Evolutionary conservation across 2,888 invertebrate genomes (phyloP).

Genomic region (Unio delphinus): DNA sequence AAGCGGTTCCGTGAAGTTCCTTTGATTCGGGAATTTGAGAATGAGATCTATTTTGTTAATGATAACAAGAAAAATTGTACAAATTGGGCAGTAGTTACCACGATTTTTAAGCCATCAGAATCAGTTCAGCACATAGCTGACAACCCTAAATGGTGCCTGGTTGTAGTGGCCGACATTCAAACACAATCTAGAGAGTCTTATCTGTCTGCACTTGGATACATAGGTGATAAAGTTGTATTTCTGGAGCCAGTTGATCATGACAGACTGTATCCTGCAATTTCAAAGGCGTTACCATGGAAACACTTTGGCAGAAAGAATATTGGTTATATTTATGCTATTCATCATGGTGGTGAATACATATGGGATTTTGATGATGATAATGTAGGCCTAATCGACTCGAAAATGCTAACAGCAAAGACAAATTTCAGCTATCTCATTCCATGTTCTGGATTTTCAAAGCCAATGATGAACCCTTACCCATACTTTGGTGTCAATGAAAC

Average conservation of each 20-base stretch:
- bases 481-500: constrained; percentile 13
- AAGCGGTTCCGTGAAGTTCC: too few relatives aligned
- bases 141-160: constrained; percentile 4
- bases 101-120: constrained; percentile 9
- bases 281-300: constrained; percentile 8
- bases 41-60: too few relatives aligned
- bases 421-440: not conserved
- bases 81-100: constrained; percentile 11
- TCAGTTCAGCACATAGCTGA: constrained; percentile 1
- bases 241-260: constrained; percentile 6
- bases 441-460: not conserved
- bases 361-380: constrained; percentile 26
- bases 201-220: not conserved
- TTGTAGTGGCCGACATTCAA: constrained; percentile 7
- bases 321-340: constrained; percentile 22
- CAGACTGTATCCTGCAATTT: constrained; percentile 4
- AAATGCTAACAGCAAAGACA: not conserved
- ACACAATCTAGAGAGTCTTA: not conserved
- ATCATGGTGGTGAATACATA: constrained; percentile 10
- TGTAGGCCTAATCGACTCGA: not conserved
- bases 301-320: constrained; percentile 18
- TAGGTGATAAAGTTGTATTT: not conserved
- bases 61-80: not conserved
- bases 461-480: constrained; percentile 19
- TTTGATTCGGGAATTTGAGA: too few relatives aligned